Evolutionary conservation across 2,888 invertebrate genomes (phyloP).

Genomic region (Salpingus planirostris): DNA sequence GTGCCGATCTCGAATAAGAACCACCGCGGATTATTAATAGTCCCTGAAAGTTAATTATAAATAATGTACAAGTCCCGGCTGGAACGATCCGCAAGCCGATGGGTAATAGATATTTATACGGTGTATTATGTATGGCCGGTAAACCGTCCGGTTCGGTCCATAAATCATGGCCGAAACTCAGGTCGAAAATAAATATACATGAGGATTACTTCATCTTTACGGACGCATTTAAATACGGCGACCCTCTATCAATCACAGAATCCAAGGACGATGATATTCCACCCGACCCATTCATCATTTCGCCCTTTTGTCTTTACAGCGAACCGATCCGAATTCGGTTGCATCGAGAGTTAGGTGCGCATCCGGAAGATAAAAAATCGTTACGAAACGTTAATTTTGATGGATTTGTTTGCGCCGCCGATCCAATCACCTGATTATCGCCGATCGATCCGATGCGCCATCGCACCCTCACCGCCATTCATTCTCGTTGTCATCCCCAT

Average conservation of each 20-base stretch:
- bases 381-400: background rate
- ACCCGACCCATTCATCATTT: conserved; percentile 4
- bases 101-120: conserved; percentile 10
- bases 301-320: conserved; percentile 6
- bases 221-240: conserved; percentile 6
- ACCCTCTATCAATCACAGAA: conserved; percentile 8
- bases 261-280: no score
- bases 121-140: conserved; percentile 8
- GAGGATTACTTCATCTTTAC: conserved; percentile 8
- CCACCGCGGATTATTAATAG: no score
- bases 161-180: conserved; percentile 10
- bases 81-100: no score
- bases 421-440: no score
- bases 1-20: no score
- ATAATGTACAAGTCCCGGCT: no score
- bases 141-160: conserved; percentile 5
- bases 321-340: no score
- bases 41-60: no score
- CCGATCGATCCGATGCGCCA: no score
- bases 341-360: no score
- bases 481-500: background rate
- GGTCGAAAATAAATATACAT: conserved; percentile 10
- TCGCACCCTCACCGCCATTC: no score
- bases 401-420: conserved; percentile 1
- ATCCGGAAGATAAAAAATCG: conserved; percentile 6